Conservation (phyloP, 2,113 vertebrate species). For the Aythya baeri region DNA sequence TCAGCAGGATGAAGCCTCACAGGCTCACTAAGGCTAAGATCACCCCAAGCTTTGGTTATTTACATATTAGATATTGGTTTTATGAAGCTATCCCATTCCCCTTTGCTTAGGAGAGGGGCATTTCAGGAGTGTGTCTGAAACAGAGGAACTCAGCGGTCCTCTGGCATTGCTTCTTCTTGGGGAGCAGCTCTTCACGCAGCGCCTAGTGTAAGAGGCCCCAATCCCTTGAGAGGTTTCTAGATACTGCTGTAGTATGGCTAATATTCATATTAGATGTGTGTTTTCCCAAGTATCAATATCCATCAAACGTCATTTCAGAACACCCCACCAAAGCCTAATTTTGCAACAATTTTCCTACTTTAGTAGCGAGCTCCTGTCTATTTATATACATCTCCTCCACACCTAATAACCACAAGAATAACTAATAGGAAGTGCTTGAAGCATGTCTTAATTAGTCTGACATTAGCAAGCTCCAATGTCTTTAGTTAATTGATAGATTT, state of each 20-base stretch:
- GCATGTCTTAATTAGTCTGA: slow-evolving; percentile 53
- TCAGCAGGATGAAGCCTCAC: background rate
- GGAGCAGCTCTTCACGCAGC: background rate
- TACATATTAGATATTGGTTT: background rate
- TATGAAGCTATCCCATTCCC: background rate
- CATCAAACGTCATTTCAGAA: background rate
- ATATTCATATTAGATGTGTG: background rate
- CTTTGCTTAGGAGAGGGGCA: background rate
- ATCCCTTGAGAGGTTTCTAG: background rate
- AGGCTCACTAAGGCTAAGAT: background rate
- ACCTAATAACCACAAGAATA: slow-evolving; percentile 45
- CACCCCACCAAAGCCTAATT: background rate
- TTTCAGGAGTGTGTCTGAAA: background rate
- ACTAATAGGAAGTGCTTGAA: slow-evolving; percentile 36
- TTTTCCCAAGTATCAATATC: background rate
- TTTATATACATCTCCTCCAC: slow-evolving; percentile 41
- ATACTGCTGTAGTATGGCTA: background rate
- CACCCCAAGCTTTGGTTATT: background rate
- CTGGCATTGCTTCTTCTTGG: background rate
- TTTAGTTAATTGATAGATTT: slow-evolving; percentile 53
- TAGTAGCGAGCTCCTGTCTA: background rate
- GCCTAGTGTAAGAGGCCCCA: background rate
- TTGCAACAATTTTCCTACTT: background rate
- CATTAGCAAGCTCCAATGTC: slow-evolving; percentile 34
- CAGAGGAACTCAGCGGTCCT: rapidly evolving